Conservation (phyloP, 2,113 vertebrate genomes). For the Mugil cephalus region DNA sequence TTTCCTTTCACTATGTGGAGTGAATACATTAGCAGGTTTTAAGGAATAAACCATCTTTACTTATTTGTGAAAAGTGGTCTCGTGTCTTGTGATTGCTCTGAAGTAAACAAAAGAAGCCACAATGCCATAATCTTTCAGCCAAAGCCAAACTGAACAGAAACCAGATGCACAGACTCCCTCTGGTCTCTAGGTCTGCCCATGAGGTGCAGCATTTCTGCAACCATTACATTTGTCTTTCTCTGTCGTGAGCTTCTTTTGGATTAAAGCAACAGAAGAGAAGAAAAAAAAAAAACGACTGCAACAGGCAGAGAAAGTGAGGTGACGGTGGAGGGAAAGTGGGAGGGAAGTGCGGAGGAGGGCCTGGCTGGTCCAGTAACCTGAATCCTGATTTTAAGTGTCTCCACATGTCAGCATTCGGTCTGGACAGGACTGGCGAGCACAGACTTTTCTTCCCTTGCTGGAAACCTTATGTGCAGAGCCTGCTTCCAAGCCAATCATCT, state of each 20-base stretch:
- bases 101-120: too few relatives aligned
- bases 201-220: not conserved
- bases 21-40: too few relatives aligned
- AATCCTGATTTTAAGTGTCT: slow-evolving; percentile 73
- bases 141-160: too few relatives aligned
- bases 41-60: too few relatives aligned
- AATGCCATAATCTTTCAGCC: too few relatives aligned
- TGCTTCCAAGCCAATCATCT: slow-evolving; percentile 45
- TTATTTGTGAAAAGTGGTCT: too few relatives aligned
- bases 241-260: not conserved
- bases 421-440: slow-evolving; percentile 38
- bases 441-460: slow-evolving; percentile 66
- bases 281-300: slow-evolving; percentile 7
- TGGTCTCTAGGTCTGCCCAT: not conserved
- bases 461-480: slow-evolving; percentile 54
- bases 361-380: slow-evolving; percentile 62
- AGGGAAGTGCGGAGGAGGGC: slow-evolving; percentile 17
- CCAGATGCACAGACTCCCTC: too few relatives aligned
- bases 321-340: slow-evolving; percentile 38
- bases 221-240: not conserved
- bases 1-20: too few relatives aligned
- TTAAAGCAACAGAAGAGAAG: not conserved
- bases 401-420: slow-evolving; percentile 69
- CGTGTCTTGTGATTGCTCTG: too few relatives aligned
- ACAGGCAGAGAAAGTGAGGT: slow-evolving; percentile 17